phyloP scores from a whole-genome alignment of 2,113 vertebrate species.

The Rhinolophus sinicus region DNA sequence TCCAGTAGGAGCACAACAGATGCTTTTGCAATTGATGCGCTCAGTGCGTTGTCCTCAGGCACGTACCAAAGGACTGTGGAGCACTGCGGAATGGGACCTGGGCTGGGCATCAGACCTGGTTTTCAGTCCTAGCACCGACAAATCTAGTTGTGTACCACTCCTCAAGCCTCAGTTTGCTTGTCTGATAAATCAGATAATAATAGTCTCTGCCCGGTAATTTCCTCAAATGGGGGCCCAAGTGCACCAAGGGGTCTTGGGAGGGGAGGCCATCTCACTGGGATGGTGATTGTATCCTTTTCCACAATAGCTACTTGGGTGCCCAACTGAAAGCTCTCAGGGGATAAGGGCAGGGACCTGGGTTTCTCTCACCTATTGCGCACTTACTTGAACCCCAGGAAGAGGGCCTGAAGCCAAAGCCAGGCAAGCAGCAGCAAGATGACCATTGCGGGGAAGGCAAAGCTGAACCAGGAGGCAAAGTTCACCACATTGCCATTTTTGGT shows the following conservation, averaged over 20 bases:
- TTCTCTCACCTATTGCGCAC: slow-evolving; percentile 58
- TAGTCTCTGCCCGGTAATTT: background rate
- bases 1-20: background rate
- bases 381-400: slow-evolving; percentile 95
- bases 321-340: background rate
- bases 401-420: slow-evolving; percentile 92
- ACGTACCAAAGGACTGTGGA: background rate
- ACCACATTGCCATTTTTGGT: slow-evolving; percentile 84
- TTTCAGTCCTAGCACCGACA: background rate
- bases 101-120: background rate
- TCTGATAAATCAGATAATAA: background rate
- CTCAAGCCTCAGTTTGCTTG: background rate
- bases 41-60: background rate
- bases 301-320: too few species aligned
- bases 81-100: background rate
- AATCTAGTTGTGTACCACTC: background rate
- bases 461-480: slow-evolving; percentile 96
- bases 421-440: slow-evolving; percentile 88
- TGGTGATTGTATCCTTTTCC: background rate
- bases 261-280: background rate
- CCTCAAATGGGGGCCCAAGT: background rate
- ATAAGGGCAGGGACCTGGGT: background rate
- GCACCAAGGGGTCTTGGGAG: background rate
- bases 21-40: background rate
- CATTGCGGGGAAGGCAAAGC: slow-evolving; percentile 93